phyloP scores from a whole-genome alignment of 2,888 invertebrate species.

The Cylloceria caligata region DNA sequence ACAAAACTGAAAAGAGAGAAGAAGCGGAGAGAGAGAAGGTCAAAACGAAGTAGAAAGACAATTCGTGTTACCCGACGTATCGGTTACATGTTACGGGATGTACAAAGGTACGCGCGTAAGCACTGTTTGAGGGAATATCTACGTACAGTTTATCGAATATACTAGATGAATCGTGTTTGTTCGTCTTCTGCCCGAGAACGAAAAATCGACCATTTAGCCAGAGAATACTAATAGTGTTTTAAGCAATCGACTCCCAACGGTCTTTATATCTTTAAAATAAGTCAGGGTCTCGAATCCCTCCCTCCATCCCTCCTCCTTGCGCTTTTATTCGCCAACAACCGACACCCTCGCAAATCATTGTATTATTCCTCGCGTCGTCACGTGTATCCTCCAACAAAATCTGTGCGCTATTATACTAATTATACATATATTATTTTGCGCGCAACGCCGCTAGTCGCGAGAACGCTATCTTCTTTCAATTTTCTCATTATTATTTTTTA shows the following conservation, averaged over 20 bases:
- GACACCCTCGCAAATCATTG: slow-evolving; percentile 30
- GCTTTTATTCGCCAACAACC: slow-evolving; percentile 28
- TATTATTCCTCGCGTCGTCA: slow-evolving; percentile 38
- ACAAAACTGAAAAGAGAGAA: slow-evolving; percentile 71
- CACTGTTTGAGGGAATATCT: slow-evolving; percentile 74
- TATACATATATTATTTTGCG: slow-evolving; percentile 55
- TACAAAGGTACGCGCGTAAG: slow-evolving; percentile 26
- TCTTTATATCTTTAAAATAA: slow-evolving; percentile 46
- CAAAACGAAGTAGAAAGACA: background rate
- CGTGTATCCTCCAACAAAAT: slow-evolving; percentile 53
- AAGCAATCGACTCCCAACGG: slow-evolving; percentile 44
- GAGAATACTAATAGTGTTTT: slow-evolving; percentile 59
- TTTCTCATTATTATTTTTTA: slow-evolving; percentile 36
- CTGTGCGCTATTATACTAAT: slow-evolving; percentile 49
- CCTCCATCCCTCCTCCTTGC: slow-evolving; percentile 5
- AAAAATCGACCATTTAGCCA: slow-evolving; percentile 68
- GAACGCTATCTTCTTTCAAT: slow-evolving; percentile 53
- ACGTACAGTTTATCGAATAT: slow-evolving; percentile 77
- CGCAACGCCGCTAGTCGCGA: slow-evolving; percentile 57
- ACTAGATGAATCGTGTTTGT: slow-evolving; percentile 71
- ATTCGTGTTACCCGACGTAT: slow-evolving; percentile 23
- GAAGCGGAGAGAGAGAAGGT: slow-evolving; percentile 45
- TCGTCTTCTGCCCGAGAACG: slow-evolving; percentile 62
- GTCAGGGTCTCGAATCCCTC: slow-evolving; percentile 17
- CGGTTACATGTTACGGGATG: slow-evolving; percentile 6